These are phyloP conservation scores for Phalacrocorax aristotelis DNA, from an alignment of 2,113 vertebrate species.

Conservation along the genomic window DNA sequence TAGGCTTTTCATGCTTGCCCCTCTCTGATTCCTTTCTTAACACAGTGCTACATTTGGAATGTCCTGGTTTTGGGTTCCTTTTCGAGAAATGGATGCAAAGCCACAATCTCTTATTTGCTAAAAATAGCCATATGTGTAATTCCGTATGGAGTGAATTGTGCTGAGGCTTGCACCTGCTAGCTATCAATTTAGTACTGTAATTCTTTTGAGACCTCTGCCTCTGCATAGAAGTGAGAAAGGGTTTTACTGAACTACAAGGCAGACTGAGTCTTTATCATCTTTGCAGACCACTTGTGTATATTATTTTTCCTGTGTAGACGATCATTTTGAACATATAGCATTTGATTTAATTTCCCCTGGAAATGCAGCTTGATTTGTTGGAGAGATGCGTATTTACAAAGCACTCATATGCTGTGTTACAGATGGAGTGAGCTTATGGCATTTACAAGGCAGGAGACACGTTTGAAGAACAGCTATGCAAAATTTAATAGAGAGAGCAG, in stretches of 20 bases:
- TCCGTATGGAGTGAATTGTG: background rate
- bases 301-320: background rate
- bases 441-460: background rate
- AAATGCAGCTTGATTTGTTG: background rate
- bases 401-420: background rate
- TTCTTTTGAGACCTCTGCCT: background rate
- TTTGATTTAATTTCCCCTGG: background rate
- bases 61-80: background rate
- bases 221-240: background rate
- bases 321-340: rapidly evolving
- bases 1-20: background rate
- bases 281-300: background rate
- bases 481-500: background rate
- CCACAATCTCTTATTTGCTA: background rate
- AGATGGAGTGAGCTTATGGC: background rate
- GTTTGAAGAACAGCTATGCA: background rate
- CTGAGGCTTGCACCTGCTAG: background rate
- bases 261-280: background rate
- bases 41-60: background rate
- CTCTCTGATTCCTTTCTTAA: background rate
- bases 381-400: background rate
- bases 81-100: background rate
- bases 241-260: background rate
- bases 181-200: background rate
- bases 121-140: background rate